Evolutionary conservation across 2,113 vertebrate species (phyloP), one percentile per base, ranked within the genome.

Genomic region (Scortum barcoo): DNA sequence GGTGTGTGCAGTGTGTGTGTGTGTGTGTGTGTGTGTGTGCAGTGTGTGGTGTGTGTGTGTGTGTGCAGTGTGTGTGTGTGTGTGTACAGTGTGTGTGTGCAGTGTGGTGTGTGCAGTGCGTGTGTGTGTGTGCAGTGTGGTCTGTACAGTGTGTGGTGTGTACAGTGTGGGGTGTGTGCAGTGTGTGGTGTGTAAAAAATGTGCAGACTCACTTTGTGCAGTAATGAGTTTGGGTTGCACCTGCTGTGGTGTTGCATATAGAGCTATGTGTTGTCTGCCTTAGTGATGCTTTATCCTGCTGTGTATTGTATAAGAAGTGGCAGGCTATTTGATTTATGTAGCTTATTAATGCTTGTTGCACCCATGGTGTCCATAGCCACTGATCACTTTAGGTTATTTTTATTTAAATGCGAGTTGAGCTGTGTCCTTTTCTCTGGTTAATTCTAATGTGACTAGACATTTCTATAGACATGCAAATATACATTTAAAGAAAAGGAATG

Each of bases 221-320:
- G 24, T 72, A 57, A 72, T 58, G 70, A 57, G 53, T 58, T 72
- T 58, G 24, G 24, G n/a, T 58, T 44, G 26, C 38, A 72, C 53
- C 53, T 22, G 38, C 70, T 72, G 70, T 44, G 53, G 24, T 44
- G n/a, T 44, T 57, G 24, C 38, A 44, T 16, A 57, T 53, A 42
- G 24, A 42, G 13, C n/a, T 40, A 42, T 56, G 36, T 28, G 36
- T 28, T 44, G 69, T 72, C 51, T 42, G n/a, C 53, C 9, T 40
- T 26, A 57, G 9, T 20, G 51, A 28, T 42, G 51, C 51, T 71
- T 57, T 8, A 44, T 17, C 38, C 53, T 30, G 53, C 53, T 72
- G 70, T 57, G 57, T 44, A 58, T 57, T 28, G 51, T 54, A 38
- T 36, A 56, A 26, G 24, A 72, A 56, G 53, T 10, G 10, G 17